Evolutionary conservation across 2,113 vertebrate species (phyloP).

Genomic region (Mustela nigripes): DNA sequence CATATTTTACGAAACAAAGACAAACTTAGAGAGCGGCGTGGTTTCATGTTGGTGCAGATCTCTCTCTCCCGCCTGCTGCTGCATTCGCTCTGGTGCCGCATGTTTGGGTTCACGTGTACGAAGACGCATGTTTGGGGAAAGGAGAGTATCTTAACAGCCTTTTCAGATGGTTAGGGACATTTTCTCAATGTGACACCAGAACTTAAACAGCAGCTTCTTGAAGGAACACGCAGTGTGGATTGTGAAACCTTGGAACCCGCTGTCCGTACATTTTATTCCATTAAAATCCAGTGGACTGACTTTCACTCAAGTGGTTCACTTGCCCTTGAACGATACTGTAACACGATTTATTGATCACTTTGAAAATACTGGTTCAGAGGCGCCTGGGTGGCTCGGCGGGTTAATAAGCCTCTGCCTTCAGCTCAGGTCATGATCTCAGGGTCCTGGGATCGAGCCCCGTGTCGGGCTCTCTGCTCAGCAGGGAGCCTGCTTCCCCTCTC

Average conservation of each 20-base stretch:
- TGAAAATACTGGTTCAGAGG: not conserved
- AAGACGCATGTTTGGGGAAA: not conserved
- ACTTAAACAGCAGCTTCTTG: not conserved
- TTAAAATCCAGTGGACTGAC: not conserved
- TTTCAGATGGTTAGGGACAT: not conserved
- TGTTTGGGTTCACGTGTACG: not conserved
- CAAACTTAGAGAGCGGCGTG: not conserved
- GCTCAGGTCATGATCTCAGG: too few species aligned
- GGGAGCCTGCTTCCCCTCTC: too few species aligned
- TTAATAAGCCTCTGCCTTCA: too few species aligned
- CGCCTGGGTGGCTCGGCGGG: too few species aligned
- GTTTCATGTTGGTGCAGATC: not conserved
- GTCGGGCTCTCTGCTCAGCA: too few species aligned
- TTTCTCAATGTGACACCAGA: not conserved
- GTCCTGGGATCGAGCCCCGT: too few species aligned
- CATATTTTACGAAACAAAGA: not conserved
- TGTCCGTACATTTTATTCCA: not conserved
- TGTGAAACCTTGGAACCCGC: not conserved
- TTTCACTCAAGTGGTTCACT: not conserved
- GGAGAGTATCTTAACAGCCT: not conserved
- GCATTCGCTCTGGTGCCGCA: fast-evolving
- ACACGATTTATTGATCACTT: not conserved
- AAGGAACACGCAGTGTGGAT: not conserved
- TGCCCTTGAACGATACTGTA: not conserved
- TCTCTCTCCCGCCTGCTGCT: not conserved